Conservation (phyloP, 2,797 vertebrate genomes). For the Takifugu ocellatus region DNA sequence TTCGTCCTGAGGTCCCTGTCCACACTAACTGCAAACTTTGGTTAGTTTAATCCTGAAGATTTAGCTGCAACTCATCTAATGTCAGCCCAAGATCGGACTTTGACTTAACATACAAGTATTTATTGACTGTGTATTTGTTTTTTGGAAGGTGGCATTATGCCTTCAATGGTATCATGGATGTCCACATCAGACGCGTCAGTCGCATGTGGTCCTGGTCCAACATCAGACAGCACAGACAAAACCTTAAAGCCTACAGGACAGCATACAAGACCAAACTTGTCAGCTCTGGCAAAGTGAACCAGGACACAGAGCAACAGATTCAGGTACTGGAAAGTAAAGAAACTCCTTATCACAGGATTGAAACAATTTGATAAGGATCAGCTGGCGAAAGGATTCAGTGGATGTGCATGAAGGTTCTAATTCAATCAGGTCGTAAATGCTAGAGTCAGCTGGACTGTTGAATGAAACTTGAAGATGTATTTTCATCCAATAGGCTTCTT, state of each 20-base stretch:
- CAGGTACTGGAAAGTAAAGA: conserved; percentile 67
- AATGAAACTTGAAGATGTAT: too few relatives aligned
- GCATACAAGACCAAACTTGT: conserved; percentile 84
- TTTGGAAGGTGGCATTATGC: conserved; percentile 87
- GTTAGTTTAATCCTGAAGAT: conserved; percentile 67
- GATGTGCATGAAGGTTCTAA: too few relatives aligned
- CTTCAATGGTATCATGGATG: conserved; percentile 84
- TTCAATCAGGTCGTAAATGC: too few relatives aligned
- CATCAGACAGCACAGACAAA: conserved; percentile 81
- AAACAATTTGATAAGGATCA: too few relatives aligned
- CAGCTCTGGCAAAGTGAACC: conserved; percentile 78
- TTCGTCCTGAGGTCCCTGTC: conserved; percentile 78
- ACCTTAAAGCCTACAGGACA: conserved; percentile 83
- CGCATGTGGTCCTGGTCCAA: conserved; percentile 89
- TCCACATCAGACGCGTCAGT: conserved; percentile 78
- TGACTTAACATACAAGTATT: background rate
- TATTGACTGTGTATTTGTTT: background rate
- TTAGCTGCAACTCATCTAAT: too few relatives aligned
- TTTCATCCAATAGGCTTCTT: too few relatives aligned
- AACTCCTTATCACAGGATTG: too few relatives aligned
- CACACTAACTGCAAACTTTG: conserved; percentile 76
- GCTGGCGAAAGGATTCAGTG: too few relatives aligned
- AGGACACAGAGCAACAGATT: conserved; percentile 81
- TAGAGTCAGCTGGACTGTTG: too few relatives aligned
- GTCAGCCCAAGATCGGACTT: too few relatives aligned